A percentile compares a stretch with the other conserved stretches of the same genome.
Conservation (phyloP, 2,888 invertebrate species). For the Gibbula magus region DNA sequence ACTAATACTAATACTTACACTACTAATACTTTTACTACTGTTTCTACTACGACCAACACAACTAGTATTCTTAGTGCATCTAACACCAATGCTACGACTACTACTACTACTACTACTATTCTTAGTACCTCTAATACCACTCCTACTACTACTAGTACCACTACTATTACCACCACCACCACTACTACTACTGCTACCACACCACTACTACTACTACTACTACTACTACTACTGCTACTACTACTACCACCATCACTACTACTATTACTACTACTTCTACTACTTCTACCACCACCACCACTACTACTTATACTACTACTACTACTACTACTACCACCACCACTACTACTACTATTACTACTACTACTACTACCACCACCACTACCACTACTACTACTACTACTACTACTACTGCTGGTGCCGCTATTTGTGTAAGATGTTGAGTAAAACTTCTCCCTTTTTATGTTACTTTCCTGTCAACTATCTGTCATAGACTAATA, state of each 20-base stretch:
- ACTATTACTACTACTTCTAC: neutral
- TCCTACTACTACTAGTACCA: neutral
- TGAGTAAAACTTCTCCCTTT: too few relatives aligned
- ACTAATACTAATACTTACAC: neutral
- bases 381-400: too few relatives aligned
- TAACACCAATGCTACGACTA: neutral
- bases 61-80: neutral
- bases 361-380: neutral
- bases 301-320: conserved; percentile 8
- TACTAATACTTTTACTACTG: too few relatives aligned
- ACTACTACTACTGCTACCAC: conserved; percentile 15
- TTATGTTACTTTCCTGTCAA: neutral
- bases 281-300: neutral
- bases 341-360: neutral
- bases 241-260: conserved; percentile 11
- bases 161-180: neutral
- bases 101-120: conserved; percentile 13
- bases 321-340: neutral
- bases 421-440: too few relatives aligned
- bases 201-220: conserved; percentile 6
- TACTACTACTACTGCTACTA: conserved; percentile 15
- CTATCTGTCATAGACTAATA: neutral
- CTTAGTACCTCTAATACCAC: too few relatives aligned
- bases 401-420: conserved; percentile 10
- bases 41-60: neutral